Evolutionary conservation across 2,888 invertebrate species (phyloP).

Genomic region (Romanomermis culicivorax): DNA sequence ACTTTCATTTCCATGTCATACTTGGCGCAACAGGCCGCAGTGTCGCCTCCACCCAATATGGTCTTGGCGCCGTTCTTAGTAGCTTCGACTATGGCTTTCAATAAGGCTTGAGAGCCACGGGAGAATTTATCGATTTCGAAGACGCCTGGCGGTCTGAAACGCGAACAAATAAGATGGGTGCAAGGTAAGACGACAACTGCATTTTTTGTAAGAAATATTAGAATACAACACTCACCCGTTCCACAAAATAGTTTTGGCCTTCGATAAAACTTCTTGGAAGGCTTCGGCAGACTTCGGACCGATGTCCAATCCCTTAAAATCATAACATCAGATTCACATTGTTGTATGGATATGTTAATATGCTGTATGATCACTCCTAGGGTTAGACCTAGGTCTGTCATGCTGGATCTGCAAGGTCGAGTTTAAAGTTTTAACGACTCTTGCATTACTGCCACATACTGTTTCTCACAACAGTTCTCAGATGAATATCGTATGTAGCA

Average conservation of each 20-base stretch:
- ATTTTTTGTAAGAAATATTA: not conserved
- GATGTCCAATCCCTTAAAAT: no score
- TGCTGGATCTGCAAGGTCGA: no score
- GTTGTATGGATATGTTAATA: no score
- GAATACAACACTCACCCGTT: conserved; percentile 49
- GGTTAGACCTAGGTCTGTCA: no score
- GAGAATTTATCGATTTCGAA: conserved; percentile 90
- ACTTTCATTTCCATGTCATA: conserved; percentile 88
- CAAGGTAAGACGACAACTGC: not conserved
- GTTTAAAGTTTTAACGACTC: no score
- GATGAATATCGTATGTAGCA: no score
- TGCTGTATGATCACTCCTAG: no score
- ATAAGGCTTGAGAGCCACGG: conserved; percentile 65
- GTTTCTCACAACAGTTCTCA: no score
- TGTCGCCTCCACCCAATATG: conserved; percentile 54
- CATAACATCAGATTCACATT: no score
- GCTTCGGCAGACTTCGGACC: no score
- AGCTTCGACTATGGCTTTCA: conserved; percentile 79
- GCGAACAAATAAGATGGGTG: not conserved
- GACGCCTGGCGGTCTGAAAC: conserved; percentile 69
- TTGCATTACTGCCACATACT: no score
- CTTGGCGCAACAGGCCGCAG: conserved; percentile 86
- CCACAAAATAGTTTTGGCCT: conserved; percentile 93
- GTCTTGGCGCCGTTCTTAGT: conserved; percentile 51
- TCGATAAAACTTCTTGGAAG: no score